Evolutionary conservation across 2,113 vertebrate genomes (phyloP).

Genomic region (Otus sunia): DNA sequence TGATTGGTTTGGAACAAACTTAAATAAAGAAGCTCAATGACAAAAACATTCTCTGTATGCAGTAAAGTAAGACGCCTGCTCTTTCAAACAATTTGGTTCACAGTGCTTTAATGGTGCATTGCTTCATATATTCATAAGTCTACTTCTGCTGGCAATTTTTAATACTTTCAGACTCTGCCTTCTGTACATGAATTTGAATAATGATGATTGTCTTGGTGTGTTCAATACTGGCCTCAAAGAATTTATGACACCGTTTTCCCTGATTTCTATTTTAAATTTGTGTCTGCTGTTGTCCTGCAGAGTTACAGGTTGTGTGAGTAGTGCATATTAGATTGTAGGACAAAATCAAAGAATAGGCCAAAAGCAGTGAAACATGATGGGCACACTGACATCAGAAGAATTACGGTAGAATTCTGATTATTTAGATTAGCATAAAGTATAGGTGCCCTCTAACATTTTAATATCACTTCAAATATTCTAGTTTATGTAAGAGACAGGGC

Average conservation of each 20-base stretch:
- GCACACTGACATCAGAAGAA: not conserved
- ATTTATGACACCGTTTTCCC: not conserved
- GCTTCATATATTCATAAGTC: not conserved
- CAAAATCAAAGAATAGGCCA: not conserved
- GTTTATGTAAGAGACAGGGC: not conserved
- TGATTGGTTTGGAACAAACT: not conserved
- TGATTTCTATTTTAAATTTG: not conserved
- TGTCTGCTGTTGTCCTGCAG: not conserved
- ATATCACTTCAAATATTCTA: not conserved
- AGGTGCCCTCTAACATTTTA: not conserved
- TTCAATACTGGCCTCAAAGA: not conserved
- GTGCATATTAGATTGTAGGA: not conserved
- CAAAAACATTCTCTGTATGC: not conserved
- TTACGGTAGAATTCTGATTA: not conserved
- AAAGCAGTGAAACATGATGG: not conserved
- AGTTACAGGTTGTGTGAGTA: not conserved
- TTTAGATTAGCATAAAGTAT: constrained; percentile 4
- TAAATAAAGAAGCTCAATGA: not conserved
- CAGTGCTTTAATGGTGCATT: not conserved
- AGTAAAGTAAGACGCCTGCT: not conserved
- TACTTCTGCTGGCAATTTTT: not conserved
- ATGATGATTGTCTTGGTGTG: not conserved
- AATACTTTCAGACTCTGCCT: not conserved
- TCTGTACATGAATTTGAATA: not conserved
- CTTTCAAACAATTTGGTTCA: not conserved